Base-by-base conservation (phyloP, 2,888 invertebrate genomes). In the Melieria crassipennis region DNA sequence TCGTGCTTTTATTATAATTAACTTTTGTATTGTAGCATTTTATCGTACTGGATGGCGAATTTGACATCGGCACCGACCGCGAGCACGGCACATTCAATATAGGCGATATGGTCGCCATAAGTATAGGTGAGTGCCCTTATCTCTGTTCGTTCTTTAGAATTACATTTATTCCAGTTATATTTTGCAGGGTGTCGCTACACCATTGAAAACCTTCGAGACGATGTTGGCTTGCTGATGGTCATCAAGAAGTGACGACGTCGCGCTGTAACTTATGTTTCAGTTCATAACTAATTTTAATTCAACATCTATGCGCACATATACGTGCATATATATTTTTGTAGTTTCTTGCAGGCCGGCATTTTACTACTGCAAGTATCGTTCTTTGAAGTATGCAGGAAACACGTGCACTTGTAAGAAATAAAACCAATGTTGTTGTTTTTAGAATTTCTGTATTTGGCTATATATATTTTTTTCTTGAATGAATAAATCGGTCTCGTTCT, bases 61-160 rank as follows among this genome's bases (percentile, higher is more conserved):
- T 83, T 66, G 57, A 70, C 0, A 56, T 84, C n/a, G 73, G 77
- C 7, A 74, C 75, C 3, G 75, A 78, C 5, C 69, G 45, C 1
- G 77, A 75, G 9, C 13, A 69, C 1, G 68, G 52, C 4, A 55
- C 6, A 11, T 46, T 81, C 30, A 70, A 69, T 9, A 65, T 73
- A 3, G 83, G 80, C 11, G 82, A 82, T 50, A 72, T 80, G 74
- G 67, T 81, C 43, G 75, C 79, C 58, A 76, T 83, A 4, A 73
- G 77, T 30, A 75, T 74, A 45, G 79, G 81, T 81, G 65, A 69
- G 70, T 69, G 10, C 30, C 30, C 45, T 4, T 7, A 52, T n/a
- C 48, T n/a, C 55, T 2, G 16, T 61, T 62, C 47, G 4, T 7
- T 9, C 4, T 13, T 50, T 6, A 1, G 10, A 47, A 52, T 50